Percentiles rank a stretch among this genome's conserved stretches.
phyloP scores from a whole-genome alignment of 2,888 invertebrate genomes.

The Leptarthrus brevirostris region DNA sequence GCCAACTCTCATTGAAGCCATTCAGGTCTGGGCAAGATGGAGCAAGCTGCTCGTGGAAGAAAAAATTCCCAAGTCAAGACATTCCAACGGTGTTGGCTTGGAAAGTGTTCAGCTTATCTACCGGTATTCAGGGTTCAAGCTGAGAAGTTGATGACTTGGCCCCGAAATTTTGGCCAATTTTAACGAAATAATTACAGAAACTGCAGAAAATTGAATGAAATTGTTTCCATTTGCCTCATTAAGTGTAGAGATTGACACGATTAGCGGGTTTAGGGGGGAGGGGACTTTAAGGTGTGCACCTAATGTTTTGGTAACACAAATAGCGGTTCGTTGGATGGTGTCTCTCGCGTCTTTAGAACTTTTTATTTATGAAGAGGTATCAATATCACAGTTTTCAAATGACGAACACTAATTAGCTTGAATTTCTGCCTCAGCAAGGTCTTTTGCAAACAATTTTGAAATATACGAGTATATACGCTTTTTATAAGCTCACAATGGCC shows the following conservation, averaged over 20 bases:
- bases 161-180: conserved; percentile 28
- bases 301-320: conserved; percentile 24
- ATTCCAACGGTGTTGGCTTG: conserved; percentile 20
- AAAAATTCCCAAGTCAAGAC: not conserved
- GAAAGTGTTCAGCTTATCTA: conserved; percentile 22
- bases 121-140: conserved; percentile 21
- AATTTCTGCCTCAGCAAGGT: too few species aligned
- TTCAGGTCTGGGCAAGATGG: not conserved
- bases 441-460: too few species aligned
- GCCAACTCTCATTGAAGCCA: not conserved
- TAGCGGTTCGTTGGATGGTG: too few species aligned
- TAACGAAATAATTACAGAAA: conserved; percentile 38
- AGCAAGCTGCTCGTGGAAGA: not conserved
- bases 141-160: conserved; percentile 30
- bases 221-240: conserved; percentile 20
- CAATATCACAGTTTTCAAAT: too few species aligned
- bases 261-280: not conserved
- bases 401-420: too few species aligned
- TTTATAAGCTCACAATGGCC: too few species aligned
- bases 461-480: too few species aligned
- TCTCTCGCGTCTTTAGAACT: too few species aligned
- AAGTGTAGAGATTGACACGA: conserved; percentile 14
- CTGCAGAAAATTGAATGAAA: conserved; percentile 43
- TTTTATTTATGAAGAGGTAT: too few species aligned
- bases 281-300: not conserved